phyloP scores from a whole-genome alignment of 2,797 vertebrate species.

The Neosilurus mollespiculum region DNA sequence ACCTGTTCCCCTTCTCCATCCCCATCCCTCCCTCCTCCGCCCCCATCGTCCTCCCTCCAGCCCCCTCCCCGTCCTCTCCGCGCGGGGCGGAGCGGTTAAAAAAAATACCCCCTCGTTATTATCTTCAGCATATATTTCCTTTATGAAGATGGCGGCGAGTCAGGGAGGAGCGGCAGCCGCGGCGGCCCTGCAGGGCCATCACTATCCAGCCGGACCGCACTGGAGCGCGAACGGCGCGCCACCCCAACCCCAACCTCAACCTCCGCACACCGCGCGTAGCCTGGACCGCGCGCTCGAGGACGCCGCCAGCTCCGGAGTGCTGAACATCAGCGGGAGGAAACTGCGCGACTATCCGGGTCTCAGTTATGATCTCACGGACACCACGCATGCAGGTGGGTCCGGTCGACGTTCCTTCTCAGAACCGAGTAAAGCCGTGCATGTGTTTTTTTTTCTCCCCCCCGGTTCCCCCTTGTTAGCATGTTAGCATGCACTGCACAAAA shows the following conservation, averaged over 20 bases:
- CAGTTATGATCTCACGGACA: conserved; percentile 91
- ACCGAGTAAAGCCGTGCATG: background rate
- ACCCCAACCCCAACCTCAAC: conserved; percentile 70
- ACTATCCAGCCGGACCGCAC: conserved; percentile 80
- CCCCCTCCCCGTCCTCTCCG: conserved; percentile 58
- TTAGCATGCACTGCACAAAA: background rate
- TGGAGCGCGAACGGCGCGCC: conserved; percentile 74
- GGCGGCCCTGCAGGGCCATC: conserved; percentile 72
- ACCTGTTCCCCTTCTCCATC: conserved; percentile 17
- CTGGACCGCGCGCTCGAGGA: conserved; percentile 93
- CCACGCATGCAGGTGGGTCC: conserved; percentile 89
- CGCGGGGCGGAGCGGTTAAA: conserved; percentile 64
- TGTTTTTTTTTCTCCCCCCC: background rate
- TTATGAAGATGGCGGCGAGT: conserved; percentile 92
- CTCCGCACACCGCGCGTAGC: conserved; percentile 82
- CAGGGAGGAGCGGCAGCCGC: conserved; percentile 83
- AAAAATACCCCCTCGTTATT: conserved; percentile 68
- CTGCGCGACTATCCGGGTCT: conserved; percentile 89
- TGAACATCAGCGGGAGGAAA: conserved; percentile 92
- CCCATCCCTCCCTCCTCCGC: conserved; percentile 35
- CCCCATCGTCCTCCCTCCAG: conserved; percentile 34
- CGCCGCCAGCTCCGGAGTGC: conserved; percentile 86
- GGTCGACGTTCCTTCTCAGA: conserved; percentile 3
- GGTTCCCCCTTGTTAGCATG: background rate
- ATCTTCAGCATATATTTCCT: conserved; percentile 70